Evolutionary conservation across 2,113 vertebrate species (phyloP).

Genomic region (Cinclus mexicanus): DNA sequence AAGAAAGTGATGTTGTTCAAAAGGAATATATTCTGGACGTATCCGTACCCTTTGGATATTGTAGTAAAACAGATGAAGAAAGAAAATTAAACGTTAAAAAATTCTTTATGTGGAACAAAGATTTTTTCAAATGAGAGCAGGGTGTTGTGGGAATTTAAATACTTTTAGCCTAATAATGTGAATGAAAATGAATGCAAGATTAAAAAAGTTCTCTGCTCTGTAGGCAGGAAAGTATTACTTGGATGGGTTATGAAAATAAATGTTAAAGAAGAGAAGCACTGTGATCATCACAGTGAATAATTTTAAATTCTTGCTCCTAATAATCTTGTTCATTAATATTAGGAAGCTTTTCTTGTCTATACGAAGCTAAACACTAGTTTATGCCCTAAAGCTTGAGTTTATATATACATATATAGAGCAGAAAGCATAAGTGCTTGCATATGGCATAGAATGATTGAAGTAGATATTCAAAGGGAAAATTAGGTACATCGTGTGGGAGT

Average conservation of each 20-base stretch:
- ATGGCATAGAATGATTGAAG: not conserved
- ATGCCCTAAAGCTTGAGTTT: conserved; percentile 1
- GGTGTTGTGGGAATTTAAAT: not conserved
- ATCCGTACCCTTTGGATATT: not conserved
- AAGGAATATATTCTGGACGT: not conserved
- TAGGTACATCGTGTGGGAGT: not conserved
- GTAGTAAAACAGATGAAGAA: conserved; percentile 15
- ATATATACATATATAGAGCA: not conserved
- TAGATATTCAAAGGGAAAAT: conserved; percentile 15
- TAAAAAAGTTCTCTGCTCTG: not conserved
- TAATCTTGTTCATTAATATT: not conserved
- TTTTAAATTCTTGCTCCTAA: not conserved
- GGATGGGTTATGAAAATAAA: not conserved
- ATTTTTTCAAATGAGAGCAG: not conserved
- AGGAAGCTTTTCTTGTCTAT: not conserved
- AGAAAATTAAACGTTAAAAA: conserved; percentile 39
- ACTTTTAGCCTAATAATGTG: not conserved
- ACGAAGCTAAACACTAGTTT: not conserved
- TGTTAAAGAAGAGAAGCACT: not conserved
- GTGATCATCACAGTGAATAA: not conserved
- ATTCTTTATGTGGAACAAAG: not conserved
- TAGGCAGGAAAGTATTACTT: not conserved
- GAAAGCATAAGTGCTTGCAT: not conserved
- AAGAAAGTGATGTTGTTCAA: not conserved
- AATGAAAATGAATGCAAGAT: not conserved